These are phyloP conservation scores for Anguilla rostrata DNA, from an alignment of 2,113 vertebrate species.

Conservation along the genomic window DNA sequence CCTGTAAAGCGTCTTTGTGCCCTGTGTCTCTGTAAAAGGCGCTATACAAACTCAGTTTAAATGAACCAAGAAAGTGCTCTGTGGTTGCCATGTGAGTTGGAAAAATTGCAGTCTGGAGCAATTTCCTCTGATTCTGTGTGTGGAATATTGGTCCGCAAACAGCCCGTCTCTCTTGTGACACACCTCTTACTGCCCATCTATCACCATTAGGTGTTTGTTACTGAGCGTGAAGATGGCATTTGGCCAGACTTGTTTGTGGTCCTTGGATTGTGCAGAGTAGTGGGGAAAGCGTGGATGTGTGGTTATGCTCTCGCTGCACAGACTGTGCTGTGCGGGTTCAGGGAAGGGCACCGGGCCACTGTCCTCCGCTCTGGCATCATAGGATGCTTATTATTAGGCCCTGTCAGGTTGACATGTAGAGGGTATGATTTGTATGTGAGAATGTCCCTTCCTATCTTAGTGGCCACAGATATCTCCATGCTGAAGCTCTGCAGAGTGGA, in stretches of 20 bases:
- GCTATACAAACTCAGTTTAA: neutral
- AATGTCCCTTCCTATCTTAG: neutral
- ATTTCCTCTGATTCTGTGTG: neutral
- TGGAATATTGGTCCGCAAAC: neutral
- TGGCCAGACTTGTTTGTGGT: neutral
- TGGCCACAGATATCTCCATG: neutral
- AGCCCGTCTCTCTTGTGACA: neutral
- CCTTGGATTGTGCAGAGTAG: neutral
- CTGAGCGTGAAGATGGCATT: too few relatives aligned
- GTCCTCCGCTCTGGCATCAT: too few relatives aligned
- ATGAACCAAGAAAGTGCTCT: neutral
- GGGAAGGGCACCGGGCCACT: too few relatives aligned
- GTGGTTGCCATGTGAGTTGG: neutral
- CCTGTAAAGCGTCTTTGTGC: too few relatives aligned
- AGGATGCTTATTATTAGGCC: too few relatives aligned
- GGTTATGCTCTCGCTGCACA: too few relatives aligned
- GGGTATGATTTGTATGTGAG: neutral
- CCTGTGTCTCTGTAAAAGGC: neutral
- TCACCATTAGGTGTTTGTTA: too few relatives aligned
- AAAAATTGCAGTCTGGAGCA: neutral
- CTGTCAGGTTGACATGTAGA: neutral
- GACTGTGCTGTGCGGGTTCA: too few relatives aligned
- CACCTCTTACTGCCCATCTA: too few relatives aligned
- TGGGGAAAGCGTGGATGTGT: neutral
- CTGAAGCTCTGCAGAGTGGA: constrained; percentile 32